Percentiles rank a stretch among this genome's conserved stretches.
Evolutionary conservation across 2,113 vertebrate genomes (phyloP).

Genomic region (Uropsilus gracilis): DNA sequence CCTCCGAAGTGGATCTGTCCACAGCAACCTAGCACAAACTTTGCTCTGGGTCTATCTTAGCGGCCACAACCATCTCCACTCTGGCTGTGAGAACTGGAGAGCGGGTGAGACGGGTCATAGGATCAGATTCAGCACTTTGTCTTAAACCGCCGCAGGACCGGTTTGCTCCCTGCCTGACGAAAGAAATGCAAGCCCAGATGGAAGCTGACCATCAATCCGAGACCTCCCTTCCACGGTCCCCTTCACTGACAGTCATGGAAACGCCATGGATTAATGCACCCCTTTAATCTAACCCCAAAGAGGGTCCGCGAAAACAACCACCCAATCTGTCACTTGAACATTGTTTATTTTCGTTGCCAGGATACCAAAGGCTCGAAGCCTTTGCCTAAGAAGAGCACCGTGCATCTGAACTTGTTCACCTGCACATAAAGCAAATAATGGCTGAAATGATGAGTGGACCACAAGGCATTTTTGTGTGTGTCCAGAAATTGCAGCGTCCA

Average conservation of each 20-base stretch:
- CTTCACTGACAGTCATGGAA: background rate
- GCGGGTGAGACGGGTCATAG: background rate
- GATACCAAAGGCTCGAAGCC: conserved; percentile 73
- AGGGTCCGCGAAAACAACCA: conserved; percentile 55
- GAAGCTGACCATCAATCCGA: background rate
- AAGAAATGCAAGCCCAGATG: conserved; percentile 34
- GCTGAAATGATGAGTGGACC: conserved; percentile 59
- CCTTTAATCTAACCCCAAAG: conserved; percentile 45
- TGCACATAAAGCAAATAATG: conserved; percentile 68
- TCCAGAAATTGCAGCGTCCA: conserved; percentile 38
- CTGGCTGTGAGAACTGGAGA: background rate
- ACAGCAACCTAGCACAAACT: background rate
- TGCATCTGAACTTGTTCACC: conserved; percentile 74
- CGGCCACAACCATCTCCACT: background rate
- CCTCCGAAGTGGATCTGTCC: background rate
- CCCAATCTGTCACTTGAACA: conserved; percentile 66
- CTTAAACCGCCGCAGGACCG: conserved; percentile 10
- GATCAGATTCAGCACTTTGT: background rate
- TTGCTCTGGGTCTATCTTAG: background rate
- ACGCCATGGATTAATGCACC: conserved; percentile 38
- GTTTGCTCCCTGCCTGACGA: background rate
- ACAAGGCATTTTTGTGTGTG: conserved; percentile 44
- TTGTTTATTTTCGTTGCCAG: conserved; percentile 77
- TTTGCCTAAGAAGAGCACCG: conserved; percentile 67
- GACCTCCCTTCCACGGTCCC: background rate